These are phyloP conservation scores for Caerostris darwini DNA, from an alignment of 1,140 invertebrate species.

Conservation along the genomic window DNA sequence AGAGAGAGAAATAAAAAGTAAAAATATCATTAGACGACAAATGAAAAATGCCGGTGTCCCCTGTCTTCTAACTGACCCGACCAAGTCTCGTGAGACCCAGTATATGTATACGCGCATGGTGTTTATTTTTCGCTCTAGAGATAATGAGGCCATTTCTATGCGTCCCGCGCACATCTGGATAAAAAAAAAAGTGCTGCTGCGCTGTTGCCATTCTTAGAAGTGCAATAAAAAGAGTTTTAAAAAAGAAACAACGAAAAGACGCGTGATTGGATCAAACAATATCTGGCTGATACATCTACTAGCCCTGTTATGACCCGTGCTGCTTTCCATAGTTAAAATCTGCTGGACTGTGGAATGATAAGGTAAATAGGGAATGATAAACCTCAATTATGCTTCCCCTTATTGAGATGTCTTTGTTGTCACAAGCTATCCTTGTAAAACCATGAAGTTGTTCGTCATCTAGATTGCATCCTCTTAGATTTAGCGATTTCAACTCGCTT, in stretches of 20 bases:
- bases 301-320: background rate
- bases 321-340: background rate
- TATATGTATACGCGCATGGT: too few species aligned
- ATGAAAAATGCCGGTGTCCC: background rate
- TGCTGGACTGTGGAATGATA: constrained; percentile 15
- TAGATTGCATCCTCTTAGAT: too few species aligned
- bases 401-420: background rate
- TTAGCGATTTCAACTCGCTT: too few species aligned
- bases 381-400: background rate
- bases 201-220: constrained; percentile 24
- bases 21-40: constrained; percentile 30
- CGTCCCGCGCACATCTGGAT: constrained; percentile 11
- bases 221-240: constrained; percentile 18
- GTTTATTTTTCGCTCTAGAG: constrained; percentile 23
- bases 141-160: constrained; percentile 34
- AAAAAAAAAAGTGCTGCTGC: constrained; percentile 40
- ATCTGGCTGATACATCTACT: constrained; percentile 21
- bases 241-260: background rate
- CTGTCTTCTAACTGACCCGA: background rate
- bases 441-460: too few species aligned
- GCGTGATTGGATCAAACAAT: background rate
- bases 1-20: background rate
- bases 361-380: background rate
- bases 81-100: background rate
- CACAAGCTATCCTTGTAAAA: too few species aligned